Percentiles rank a stretch among this genome's conserved stretches.
These are phyloP conservation scores for Geodia barretti DNA, from an alignment of 37 sponge, comb jelly and placozoan genomes.

Conservation along the genomic window DNA sequence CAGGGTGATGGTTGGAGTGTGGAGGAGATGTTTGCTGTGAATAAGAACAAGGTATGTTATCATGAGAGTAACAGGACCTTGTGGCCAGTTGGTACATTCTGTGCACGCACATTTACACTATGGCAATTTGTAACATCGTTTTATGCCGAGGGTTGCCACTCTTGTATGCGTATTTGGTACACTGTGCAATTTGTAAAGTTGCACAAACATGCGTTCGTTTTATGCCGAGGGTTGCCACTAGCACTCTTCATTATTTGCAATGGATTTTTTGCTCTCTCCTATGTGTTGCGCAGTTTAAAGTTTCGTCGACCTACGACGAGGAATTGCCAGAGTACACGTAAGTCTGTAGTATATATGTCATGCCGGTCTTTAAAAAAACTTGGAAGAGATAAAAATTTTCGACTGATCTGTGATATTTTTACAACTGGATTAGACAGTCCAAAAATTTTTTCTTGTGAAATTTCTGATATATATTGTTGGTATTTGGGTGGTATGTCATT, in stretches of 20 bases:
- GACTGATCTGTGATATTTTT: no score
- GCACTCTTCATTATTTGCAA: no score
- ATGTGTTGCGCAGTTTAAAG: constrained; percentile 33
- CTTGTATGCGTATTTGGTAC: not conserved
- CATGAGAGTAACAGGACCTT: no score
- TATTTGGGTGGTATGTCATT: not conserved
- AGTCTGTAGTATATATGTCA: constrained; percentile 18
- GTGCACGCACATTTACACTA: no score
- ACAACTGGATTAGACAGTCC: no score
- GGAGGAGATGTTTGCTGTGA: constrained; percentile 63
- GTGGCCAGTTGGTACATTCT: no score
- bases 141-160: not conserved
- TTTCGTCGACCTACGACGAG: constrained; percentile 58
- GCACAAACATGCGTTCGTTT: not conserved
- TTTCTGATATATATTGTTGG: not conserved
- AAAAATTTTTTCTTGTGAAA: not conserved
- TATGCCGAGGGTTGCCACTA: no score
- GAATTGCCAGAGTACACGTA: constrained; percentile 70
- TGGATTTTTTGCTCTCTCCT: no score
- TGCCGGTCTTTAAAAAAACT: not conserved
- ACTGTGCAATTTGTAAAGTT: not conserved
- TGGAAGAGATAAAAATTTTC: no score
- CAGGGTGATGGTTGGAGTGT: constrained; percentile 49
- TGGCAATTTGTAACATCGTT: no score
- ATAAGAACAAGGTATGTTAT: constrained; percentile 51